Evolutionary conservation across 2,888 invertebrate species (phyloP), one percentile per base, ranked within the genome.

Genomic region (Priocnemis perturbator): DNA sequence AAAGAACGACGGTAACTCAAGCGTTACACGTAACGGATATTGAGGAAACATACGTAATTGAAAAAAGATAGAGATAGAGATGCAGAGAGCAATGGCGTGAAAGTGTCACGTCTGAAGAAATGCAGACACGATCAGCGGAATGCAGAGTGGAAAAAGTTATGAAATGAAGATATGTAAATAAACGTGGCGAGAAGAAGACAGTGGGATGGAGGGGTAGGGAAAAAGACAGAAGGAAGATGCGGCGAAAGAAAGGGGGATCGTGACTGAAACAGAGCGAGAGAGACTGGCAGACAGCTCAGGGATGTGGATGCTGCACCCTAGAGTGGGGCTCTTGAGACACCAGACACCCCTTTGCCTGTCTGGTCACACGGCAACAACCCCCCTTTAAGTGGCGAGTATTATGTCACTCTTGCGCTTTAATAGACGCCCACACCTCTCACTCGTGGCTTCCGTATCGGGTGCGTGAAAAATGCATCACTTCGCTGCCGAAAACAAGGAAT

Each of bases 301-400:
- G 65, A 69, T 61, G 45, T 44, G 78, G 70, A 79, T 76, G 81
- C 78, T 83, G 79, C 81, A 80, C 73, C 77, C 76, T 71, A 59
- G 78, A 86, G 84, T 81, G 79, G 80, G 74, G 77, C 85, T 81
- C 86, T 86, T 79, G 86, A 86, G 84, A 86, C 85, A 83, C 79
- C 85, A 86, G 86, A 86, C 86, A 85, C 85, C 83, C 84, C 80
- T 83, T 68, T 76, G 81, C 74, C 79, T 78, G 83, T 84, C 83
- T 85, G 83, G 84, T 85, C 85, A 86, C 82, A 81, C 81, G 77
- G 73, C 72, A 82, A 61, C 62, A 82, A 83, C 78, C 80, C 78
- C 78, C 76, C 77, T 77, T 79, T 82, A 85, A 85, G 83, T 83
- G 79, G 74, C 78, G 78, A 81, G 85, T 83, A 85, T 86, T 86